Evolutionary conservation across 1,140 invertebrate genomes (phyloP), one percentile per base, ranked within the genome.

Genomic region (Nixonia krombeini): DNA sequence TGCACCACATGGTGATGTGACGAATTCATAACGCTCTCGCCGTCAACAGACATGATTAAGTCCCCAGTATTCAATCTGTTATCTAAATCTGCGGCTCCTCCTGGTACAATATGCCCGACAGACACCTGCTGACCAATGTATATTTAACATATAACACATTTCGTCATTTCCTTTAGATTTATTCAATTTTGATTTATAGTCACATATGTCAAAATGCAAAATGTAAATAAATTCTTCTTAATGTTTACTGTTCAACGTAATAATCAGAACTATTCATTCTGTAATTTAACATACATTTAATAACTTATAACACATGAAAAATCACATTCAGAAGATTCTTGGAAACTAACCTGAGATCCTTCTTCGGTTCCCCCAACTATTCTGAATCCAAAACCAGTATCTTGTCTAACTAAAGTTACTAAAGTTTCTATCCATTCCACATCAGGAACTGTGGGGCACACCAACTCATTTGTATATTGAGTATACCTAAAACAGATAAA

Each of bases 321-420:
- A n/a, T n/a, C n/a, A n/a, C n/a, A n/a, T n/a, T n/a, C n/a, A n/a
- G n/a, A n/a, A n/a, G n/a, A n/a, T 49, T 53, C 31, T 3, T 31
- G 37, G 44, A 64, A 69, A 80, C 83, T 76, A 87, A 94, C 94
- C 86, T 98, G 94, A 63, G 96, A 96, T 59, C 95, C 94, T 87
- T 99, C 97, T 86, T 99, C 97, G 0, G 95, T 96, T 21, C 98
- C 98, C n/a, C 98, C 98, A 21, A 99, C 94, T 78, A 99, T 97
- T 67, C 97, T 88, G 87, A 99, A 99, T 4, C 98, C 98, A 87
- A 99, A 98, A 9, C 96, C 95, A 76, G 89, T 90, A 42, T 96
- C 93, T 77, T 94, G 92, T 42, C 93, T 87, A 25, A 91, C 89
- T 7, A 97, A 81, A 10, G 91, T 91, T 0, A 97, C 92, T 41